Base-by-base conservation (phyloP, 2,113 vertebrate species). In the Ia io region DNA sequence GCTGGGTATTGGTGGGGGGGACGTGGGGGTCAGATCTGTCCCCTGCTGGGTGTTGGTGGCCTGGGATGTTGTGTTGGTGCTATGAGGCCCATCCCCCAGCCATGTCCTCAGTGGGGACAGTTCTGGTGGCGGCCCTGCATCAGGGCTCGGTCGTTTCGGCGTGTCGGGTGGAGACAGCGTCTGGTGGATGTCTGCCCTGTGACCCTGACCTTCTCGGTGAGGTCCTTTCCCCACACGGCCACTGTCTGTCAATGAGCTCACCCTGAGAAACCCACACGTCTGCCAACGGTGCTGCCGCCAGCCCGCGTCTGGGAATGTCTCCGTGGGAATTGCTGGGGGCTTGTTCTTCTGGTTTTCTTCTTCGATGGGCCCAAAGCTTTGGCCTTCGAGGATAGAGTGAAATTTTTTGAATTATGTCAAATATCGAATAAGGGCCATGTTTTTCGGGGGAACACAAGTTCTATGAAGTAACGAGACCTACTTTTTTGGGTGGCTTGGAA, bases 261-360 rank as follows among this genome's bases (percentile, higher is more conserved):
- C 25, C 30, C 49, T 1, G 77, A 84, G 59, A 61, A 32, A 5
- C n/a, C 22, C 61, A 61, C 20, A 3, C 47, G 18, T 47, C 1
- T 1, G 53, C 63, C 23, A 8, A 3, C 0, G 18, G 47, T 1
- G 0, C 3, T 3, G 2, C 77, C 0, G 3, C 12, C 22, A 0
- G 28, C 25, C 30, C 7, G 9, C 9, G 28, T 30, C 76, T 69
- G 25, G 44, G 53, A 67, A 63, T 40, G 10, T 28, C 10, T 56
- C 37, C 23, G 13, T 84, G 47, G 53, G 17, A 35, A 70, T 37
- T 40, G 20, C 25, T 16, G 25, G 16, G 37, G 30, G 30, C 40
- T 67, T 16, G 0, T 47, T 44, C 13, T 74, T 84, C 44, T 10
- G 10, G 23, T 56, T 90, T 69, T 74, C 30, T 25, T 70, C n/a